Percentiles rank a stretch among this genome's conserved stretches.
These are phyloP conservation scores for Seriola rivoliana DNA, from an alignment of 2,113 vertebrate species.

Conservation along the genomic window DNA sequence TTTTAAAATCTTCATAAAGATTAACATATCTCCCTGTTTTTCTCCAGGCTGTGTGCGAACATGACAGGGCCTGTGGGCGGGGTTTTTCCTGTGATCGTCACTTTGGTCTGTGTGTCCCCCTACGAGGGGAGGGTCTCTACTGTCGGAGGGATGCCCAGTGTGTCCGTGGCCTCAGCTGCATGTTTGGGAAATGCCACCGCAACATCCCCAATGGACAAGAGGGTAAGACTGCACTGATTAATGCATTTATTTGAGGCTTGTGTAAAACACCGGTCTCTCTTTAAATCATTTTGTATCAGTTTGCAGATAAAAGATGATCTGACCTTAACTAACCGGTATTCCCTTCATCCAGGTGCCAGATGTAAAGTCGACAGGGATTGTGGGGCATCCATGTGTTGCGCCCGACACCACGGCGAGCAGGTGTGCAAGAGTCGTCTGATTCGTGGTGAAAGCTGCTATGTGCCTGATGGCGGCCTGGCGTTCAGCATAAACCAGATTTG, in stretches of 20 bases:
- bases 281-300: neutral
- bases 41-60: slow-evolving; percentile 82
- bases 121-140: slow-evolving; percentile 83
- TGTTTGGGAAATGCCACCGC: slow-evolving; percentile 90
- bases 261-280: neutral
- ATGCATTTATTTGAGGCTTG: neutral
- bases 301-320: neutral
- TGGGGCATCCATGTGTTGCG: slow-evolving; percentile 84
- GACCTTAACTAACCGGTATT: neutral
- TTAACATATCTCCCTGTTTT: neutral
- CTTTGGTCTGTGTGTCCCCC: slow-evolving; percentile 87
- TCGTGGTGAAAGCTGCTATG: slow-evolving; percentile 83
- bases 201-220: slow-evolving; percentile 85
- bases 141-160: slow-evolving; percentile 89
- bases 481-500: slow-evolving; percentile 93
- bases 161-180: slow-evolving; percentile 87
- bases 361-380: slow-evolving; percentile 89
- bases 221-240: slow-evolving; percentile 74
- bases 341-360: slow-evolving; percentile 81
- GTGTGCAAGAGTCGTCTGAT: slow-evolving; percentile 87
- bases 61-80: slow-evolving; percentile 79
- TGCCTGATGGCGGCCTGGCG: slow-evolving; percentile 88
- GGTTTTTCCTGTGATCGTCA: slow-evolving; percentile 90
- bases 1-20: neutral
- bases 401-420: slow-evolving; percentile 88